These are phyloP conservation scores for Anomalospiza imberbis DNA, from an alignment of 2,797 vertebrate species.

Conservation along the genomic window DNA sequence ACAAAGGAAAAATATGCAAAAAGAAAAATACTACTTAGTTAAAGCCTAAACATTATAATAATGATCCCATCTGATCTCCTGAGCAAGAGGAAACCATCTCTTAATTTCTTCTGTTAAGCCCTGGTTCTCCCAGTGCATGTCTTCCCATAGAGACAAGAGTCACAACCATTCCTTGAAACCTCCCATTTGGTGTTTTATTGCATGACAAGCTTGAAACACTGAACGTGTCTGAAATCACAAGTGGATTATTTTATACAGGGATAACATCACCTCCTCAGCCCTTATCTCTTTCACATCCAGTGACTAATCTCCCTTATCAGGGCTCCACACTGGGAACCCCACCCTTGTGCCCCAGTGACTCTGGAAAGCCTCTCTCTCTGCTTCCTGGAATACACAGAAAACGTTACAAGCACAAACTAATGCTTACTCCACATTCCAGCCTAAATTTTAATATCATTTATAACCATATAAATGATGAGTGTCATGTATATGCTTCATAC, in stretches of 20 bases:
- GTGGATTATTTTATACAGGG: not conserved
- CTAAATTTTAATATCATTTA: not conserved
- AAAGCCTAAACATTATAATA: not conserved
- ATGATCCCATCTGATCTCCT: not conserved
- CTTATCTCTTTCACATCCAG: constrained; percentile 35
- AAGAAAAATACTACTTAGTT: not conserved
- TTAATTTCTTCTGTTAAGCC: not conserved
- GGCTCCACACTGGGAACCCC: constrained; percentile 34
- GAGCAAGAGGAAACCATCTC: not conserved
- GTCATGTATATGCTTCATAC: not conserved
- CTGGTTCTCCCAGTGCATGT: not conserved
- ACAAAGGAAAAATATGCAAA: not conserved
- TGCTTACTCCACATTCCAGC: not conserved
- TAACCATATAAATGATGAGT: fast-evolving
- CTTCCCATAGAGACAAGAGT: not conserved
- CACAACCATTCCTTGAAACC: not conserved
- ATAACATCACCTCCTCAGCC: constrained; percentile 49
- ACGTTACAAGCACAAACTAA: not conserved
- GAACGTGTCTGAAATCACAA: constrained; percentile 1
- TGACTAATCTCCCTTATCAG: constrained; percentile 43
- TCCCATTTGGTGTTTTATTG: not conserved
- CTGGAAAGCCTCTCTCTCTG: not conserved
- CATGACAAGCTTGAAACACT: not conserved
- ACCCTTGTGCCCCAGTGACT: constrained; percentile 3
- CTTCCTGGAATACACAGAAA: not conserved